A percentile compares a stretch with the other conserved stretches of the same genome.
These are phyloP conservation scores for Gisinianus flammeolus DNA, from an alignment of 2,888 invertebrate species.

Conservation along the genomic window DNA sequence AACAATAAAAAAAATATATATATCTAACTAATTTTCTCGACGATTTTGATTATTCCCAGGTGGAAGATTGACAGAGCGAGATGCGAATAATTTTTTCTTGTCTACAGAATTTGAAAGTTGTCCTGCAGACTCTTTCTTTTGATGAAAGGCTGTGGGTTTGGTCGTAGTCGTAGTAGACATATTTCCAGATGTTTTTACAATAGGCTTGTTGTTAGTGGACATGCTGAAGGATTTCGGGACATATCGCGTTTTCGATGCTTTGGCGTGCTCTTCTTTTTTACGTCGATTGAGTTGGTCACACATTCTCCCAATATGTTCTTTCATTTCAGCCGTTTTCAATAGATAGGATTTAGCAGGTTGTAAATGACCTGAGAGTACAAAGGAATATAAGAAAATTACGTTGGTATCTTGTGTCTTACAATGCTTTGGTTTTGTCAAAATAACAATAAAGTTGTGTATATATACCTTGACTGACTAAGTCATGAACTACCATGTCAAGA, in stretches of 20 bases:
- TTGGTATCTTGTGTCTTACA: too few species aligned
- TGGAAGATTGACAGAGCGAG: neutral
- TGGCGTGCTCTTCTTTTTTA: constrained; percentile 5
- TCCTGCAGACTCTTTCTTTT: neutral
- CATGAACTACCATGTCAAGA: constrained; percentile 47
- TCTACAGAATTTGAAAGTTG: neutral
- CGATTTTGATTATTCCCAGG: neutral
- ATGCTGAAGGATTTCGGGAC: neutral
- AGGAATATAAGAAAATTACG: neutral
- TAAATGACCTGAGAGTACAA: constrained; percentile 42
- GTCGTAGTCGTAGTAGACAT: neutral
- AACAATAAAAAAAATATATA: neutral
- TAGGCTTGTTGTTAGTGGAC: neutral
- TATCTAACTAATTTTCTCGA: neutral
- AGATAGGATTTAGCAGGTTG: constrained; percentile 43
- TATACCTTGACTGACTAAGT: constrained; percentile 39
- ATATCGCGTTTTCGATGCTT: neutral
- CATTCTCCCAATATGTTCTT: constrained; percentile 48
- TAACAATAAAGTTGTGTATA: neutral
- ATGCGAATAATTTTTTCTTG: neutral
- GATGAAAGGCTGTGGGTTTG: neutral
- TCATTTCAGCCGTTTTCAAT: constrained; percentile 46
- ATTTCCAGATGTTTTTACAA: neutral
- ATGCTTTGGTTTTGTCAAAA: too few species aligned
- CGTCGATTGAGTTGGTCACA: constrained; percentile 37